Conservation (phyloP, 2,888 invertebrate genomes). For the Thyatira batis region DNA sequence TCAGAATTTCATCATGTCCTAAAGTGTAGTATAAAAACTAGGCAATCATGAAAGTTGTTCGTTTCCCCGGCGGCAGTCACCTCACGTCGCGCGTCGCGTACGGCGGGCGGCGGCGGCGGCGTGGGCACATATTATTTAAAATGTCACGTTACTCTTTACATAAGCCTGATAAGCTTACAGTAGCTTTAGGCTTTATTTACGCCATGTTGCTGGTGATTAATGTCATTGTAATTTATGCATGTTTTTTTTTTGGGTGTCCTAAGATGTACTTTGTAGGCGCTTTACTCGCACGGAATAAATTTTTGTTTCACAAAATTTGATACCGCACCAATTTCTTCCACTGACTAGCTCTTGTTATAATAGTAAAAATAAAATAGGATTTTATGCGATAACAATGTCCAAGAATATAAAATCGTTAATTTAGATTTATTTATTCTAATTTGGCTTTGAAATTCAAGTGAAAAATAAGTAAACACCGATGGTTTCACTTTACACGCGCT, state of each 20-base stretch:
- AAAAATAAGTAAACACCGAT: too few relatives aligned
- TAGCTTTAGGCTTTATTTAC: not conserved
- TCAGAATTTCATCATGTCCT: not conserved
- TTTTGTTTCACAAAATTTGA: too few relatives aligned
- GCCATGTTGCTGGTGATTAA: not conserved
- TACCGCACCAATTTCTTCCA: too few relatives aligned
- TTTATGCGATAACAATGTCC: too few relatives aligned
- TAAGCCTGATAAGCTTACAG: not conserved
- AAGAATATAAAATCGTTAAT: too few relatives aligned
- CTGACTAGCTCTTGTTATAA: too few relatives aligned
- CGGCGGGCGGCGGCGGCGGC: not conserved
- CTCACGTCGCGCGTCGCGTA: not conserved
- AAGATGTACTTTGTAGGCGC: too few relatives aligned
- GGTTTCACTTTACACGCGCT: not conserved
- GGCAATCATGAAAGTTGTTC: not conserved
- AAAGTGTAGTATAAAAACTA: not conserved
- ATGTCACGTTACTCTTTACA: constrained; percentile 12
- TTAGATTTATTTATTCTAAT: too few relatives aligned
- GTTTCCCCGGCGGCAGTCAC: not conserved
- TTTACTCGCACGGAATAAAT: too few relatives aligned
- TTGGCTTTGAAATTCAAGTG: too few relatives aligned
- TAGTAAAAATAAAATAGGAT: too few relatives aligned
- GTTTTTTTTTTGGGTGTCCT: too few relatives aligned
- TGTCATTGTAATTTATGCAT: not conserved
- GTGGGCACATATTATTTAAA: constrained; percentile 9